Evolutionary conservation across 2,888 invertebrate genomes (phyloP), one percentile per base, ranked within the genome.

Genomic region (Volucella inanis): DNA sequence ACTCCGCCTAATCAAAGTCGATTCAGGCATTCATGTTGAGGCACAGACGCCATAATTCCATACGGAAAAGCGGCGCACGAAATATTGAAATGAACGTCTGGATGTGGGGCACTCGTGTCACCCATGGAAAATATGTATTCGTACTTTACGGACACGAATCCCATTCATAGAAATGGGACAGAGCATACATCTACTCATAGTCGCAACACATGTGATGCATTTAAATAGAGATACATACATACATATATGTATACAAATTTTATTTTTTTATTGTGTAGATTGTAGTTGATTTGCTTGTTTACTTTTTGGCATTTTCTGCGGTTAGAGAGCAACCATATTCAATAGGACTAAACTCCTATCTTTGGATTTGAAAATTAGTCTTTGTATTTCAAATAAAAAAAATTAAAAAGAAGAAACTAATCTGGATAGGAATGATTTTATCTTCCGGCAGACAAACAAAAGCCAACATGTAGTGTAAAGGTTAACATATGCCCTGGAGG

Each of bases 261-360:
- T 31, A 11, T 10, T 15, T 43, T 59, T 38, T 57, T 39, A 43
- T 59, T 43, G 11, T 45, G 3, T 38, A 38, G n/a, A 31, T 49
- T 38, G 71, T 22, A 18, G 45, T 68, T 67, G 62, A 68, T 72
- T 62, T 77, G 72, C 68, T 82, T 82, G 77, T 83, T 83, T 83
- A 83, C 55, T 62, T 64, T 54, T 59, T 14, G 54, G 22, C 31
- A 64, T 64, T 50, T 38, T 14, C 39, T 49, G 49, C 45, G 61
- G 68, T 43, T 22, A 18, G 18, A 43, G 67, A 39, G 59, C 45
- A 62, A 18, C 49, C 55, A 54, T 6, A 31, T 64, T 68, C 54
- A 65, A 15, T 22, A 64, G 68, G 45, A 68, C 8, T 54, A 52
- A 15, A 8, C 9, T 43, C 31, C 12, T 10, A 41, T 65, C 39